Base-by-base conservation (phyloP, 2,888 invertebrate genomes). In the Erynnis tages region DNA sequence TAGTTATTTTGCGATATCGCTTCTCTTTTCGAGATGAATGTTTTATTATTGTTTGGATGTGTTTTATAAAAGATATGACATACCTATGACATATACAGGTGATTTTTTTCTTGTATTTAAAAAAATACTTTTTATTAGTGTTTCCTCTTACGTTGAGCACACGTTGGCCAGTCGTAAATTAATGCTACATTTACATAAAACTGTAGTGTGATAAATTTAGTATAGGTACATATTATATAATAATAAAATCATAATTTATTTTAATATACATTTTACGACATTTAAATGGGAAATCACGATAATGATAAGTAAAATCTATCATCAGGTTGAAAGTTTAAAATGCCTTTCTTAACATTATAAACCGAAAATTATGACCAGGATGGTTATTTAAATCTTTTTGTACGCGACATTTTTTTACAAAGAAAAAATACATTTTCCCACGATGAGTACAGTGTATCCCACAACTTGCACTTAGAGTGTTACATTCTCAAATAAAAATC, bases 271-370 rank as follows among this genome's bases (percentile, higher is more conserved):
- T n/a, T n/a, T n/a, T n/a, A n/a, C n/a, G n/a, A n/a, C n/a, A n/a
- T n/a, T n/a, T n/a, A n/a, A n/a, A n/a, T n/a, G n/a, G n/a, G n/a
- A n/a, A n/a, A n/a, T n/a, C n/a, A n/a, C n/a, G n/a, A n/a, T n/a
- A n/a, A n/a, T n/a, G n/a, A n/a, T n/a, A n/a, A n/a, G n/a, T 19
- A 17, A 34, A 59, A 60, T 61, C 56, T 59, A 61, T 58, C 55
- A 55, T 50, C 45, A 21, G 23, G 8, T 38, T 23, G 49, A 56
- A 62, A 61, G 56, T 60, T 60, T 56, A 52, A 55, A 56, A 57
- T 29, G 11, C 53, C 56, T 45, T 55, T 56, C 49, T 56, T 43
- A 54, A 59, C 59, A 54, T 57, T 55, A 58, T 63, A 60, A 63
- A 58, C 44, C 52, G 38, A 56, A 58, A 57, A 54, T 60, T 59